Conservation (phyloP, 1,140 invertebrate genomes). For the Agrilus planipennis region DNA sequence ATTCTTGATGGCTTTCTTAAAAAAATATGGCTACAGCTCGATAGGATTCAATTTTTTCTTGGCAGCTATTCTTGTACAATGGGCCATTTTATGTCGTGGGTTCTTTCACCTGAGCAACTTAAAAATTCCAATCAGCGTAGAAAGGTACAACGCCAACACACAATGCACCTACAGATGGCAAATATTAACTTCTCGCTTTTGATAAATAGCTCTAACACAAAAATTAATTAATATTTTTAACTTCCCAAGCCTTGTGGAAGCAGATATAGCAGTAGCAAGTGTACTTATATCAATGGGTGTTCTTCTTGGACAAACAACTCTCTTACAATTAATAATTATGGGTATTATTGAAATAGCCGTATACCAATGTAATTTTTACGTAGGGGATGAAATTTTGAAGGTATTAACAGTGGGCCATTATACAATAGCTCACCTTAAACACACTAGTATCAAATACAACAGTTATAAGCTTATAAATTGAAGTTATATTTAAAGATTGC, state of each 20-base stretch:
- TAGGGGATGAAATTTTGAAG: slow-evolving; percentile 60
- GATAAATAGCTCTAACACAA: too few species aligned
- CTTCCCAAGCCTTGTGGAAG: slow-evolving; percentile 66
- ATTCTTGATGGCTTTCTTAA: slow-evolving; percentile 92
- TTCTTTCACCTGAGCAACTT: slow-evolving; percentile 51
- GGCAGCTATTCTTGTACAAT: slow-evolving; percentile 65
- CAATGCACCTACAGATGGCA: too few species aligned
- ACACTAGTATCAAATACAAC: too few species aligned
- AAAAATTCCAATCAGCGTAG: slow-evolving; percentile 37
- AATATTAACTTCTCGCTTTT: too few species aligned
- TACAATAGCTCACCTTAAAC: too few species aligned
- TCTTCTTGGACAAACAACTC: slow-evolving; percentile 73
- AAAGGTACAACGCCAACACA: slow-evolving; percentile 36
- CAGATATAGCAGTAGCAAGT: slow-evolving; percentile 79
- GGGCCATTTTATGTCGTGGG: slow-evolving; percentile 64
- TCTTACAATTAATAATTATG: slow-evolving; percentile 76
- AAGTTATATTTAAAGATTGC: too few species aligned
- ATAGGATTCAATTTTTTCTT: slow-evolving; percentile 80
- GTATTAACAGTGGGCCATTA: slow-evolving; percentile 34
- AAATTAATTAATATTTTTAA: too few species aligned
- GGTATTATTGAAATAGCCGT: slow-evolving; percentile 69
- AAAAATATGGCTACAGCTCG: slow-evolving; percentile 79
- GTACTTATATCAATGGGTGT: slow-evolving; percentile 90
- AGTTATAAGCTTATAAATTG: too few species aligned
- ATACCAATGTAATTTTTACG: slow-evolving; percentile 66